Evolutionary conservation across 2,888 invertebrate genomes (phyloP).

Genomic region (Rhopalosiphum nymphaeae): DNA sequence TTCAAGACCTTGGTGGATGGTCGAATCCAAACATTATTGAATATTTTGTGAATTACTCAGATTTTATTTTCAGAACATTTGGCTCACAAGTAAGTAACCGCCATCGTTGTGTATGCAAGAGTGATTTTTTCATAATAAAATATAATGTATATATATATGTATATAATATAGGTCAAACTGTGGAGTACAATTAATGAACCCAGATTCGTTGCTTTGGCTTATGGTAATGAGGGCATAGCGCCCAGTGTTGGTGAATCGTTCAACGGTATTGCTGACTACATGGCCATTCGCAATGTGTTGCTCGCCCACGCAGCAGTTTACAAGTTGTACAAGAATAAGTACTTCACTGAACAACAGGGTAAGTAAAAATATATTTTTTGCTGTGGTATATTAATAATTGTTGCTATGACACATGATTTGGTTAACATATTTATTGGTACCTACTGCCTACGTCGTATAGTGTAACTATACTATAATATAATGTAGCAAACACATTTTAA

Average conservation of each 20-base stretch:
- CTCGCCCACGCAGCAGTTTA: conserved; percentile 78
- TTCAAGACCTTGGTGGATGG: conserved; percentile 76
- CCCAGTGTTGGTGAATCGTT: conserved; percentile 67
- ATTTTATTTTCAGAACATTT: background rate
- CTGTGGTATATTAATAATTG: background rate
- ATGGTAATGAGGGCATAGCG: conserved; percentile 62
- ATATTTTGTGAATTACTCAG: background rate
- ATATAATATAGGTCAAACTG: background rate
- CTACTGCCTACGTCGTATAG: background rate
- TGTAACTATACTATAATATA: background rate
- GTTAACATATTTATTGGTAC: background rate
- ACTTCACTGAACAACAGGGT: background rate
- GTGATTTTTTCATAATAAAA: background rate
- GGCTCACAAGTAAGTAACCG: background rate
- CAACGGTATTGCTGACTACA: conserved; percentile 76
- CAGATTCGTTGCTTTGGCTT: conserved; percentile 66
- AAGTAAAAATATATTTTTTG: background rate
- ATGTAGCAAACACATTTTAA: background rate
- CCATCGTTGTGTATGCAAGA: background rate
- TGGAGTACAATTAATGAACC: conserved; percentile 71
- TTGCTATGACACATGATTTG: background rate
- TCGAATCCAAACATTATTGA: conserved; percentile 71
- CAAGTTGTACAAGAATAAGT: conserved; percentile 73
- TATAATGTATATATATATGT: too few relatives aligned
- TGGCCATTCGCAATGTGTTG: conserved; percentile 76